phyloP scores from a whole-genome alignment of 2,113 vertebrate species.

The Origma solitaria region DNA sequence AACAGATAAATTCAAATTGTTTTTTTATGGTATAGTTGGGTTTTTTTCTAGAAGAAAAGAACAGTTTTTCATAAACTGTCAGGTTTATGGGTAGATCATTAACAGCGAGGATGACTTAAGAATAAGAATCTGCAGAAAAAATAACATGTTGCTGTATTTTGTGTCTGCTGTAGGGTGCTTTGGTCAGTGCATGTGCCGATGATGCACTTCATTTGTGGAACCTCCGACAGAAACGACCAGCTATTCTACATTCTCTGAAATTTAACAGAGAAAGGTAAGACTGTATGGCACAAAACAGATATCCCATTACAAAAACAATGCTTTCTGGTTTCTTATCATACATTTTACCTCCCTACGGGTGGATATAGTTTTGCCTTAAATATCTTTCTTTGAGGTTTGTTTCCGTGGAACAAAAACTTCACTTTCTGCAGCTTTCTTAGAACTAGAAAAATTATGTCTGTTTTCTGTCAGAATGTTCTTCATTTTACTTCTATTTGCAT shows the following conservation, averaged over 20 bases:
- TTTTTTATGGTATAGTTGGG: background rate
- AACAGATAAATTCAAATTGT: background rate
- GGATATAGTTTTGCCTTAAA: background rate
- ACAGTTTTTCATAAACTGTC: background rate
- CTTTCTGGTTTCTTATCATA: background rate
- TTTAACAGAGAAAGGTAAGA: constrained; percentile 96
- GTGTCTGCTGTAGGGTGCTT: constrained; percentile 81
- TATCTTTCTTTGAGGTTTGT: background rate
- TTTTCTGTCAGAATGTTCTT: background rate
- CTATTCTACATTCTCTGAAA: constrained; percentile 94
- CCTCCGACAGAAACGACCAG: constrained; percentile 92
- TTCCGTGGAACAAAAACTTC: background rate
- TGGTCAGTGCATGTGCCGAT: constrained; percentile 93
- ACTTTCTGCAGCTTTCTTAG: background rate
- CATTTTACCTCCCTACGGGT: background rate
- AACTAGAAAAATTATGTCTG: background rate
- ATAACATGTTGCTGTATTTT: background rate
- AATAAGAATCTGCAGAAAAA: background rate
- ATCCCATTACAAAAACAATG: background rate
- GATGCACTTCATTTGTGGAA: constrained; percentile 98
- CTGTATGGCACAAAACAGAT: background rate
- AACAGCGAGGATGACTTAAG: background rate
- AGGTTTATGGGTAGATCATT: background rate
- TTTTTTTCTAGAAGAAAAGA: background rate
- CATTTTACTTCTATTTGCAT: background rate